Base-by-base conservation (phyloP, 2,797 vertebrate species). In the Myotis findleyi region DNA sequence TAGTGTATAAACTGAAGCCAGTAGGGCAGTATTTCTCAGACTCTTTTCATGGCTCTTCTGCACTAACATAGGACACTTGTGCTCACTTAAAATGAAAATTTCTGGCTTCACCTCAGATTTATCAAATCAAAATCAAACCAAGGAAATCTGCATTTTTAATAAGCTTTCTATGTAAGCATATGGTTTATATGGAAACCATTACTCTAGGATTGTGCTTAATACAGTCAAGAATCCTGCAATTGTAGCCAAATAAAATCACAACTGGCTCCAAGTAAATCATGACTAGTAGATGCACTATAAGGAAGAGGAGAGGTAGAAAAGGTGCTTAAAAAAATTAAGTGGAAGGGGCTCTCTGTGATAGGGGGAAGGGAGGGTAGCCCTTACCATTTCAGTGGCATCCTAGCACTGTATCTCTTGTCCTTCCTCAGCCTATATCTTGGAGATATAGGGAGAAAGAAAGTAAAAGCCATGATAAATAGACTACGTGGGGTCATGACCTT, bases 181-280 rank as follows among this genome's bases (percentile, higher is more conserved):
- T 83, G 14, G 66, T 41, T 73, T 16, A 14, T 41, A 36, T 17
- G 47, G 62, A 33, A 76, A 73, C 33, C 5, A 82, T 77, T 89
- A n/a, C 27, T 89, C 44, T 81, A 85, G 47, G 44, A 73, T 18
- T 3, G 2, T 84, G 33, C 66, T 95, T 93, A 90, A 88, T 86
- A 93, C 87, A 66, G 17, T 7, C 44, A 87, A 92, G 55, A 76
- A 69, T 64, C 44, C 13, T 92, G 23, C 55, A 41, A 47, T 36
- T 79, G 13, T 30, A 82, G 44, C 84, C 53, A 82, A 68, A 81
- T 69, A 62, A 94, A 95, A 77, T 95, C 85, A 86, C n/a, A 81
- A 33, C 16, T 75, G 73, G 18, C 69, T 93, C 44, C 73, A 62
- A 87, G 59, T 16, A 84, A 96, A 68, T 72, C 13, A 53, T 53